These are phyloP conservation scores for Helicoverpa assulta DNA, from an alignment of 2,888 invertebrate genomes.

Conservation along the genomic window DNA sequence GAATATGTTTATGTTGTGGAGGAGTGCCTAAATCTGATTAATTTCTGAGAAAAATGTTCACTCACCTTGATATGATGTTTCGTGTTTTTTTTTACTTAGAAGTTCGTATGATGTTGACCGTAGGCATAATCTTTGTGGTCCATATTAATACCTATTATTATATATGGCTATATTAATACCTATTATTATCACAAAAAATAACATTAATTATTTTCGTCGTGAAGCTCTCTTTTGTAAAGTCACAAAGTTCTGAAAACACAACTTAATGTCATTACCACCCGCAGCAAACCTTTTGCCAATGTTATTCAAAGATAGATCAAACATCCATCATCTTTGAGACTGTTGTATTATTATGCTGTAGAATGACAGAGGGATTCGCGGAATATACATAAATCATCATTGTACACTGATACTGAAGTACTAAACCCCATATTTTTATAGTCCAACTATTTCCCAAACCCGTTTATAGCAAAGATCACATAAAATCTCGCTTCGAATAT, in stretches of 20 bases:
- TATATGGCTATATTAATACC: too few species aligned
- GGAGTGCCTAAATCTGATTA: too few species aligned
- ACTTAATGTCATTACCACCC: conserved; percentile 22
- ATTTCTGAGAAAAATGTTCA: too few species aligned
- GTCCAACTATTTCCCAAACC: conserved; percentile 5
- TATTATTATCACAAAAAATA: too few species aligned
- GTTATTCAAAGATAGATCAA: conserved; percentile 18
- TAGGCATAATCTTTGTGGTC: too few species aligned
- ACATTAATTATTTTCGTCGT: too few species aligned
- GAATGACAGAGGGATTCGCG: background rate
- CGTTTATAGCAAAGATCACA: conserved; percentile 25
- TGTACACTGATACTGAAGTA: conserved; percentile 2
- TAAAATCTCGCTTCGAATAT: conserved; percentile 39
- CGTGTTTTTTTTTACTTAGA: too few species aligned
- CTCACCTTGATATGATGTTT: too few species aligned
- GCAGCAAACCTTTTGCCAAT: conserved; percentile 12
- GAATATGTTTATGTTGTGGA: too few species aligned
- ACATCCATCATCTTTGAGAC: conserved; percentile 9
- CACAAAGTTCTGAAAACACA: conserved; percentile 22
- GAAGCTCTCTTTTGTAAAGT: background rate
- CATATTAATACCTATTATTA: too few species aligned
- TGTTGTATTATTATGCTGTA: background rate
- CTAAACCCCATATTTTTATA: background rate
- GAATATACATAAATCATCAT: background rate
- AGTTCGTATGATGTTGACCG: too few species aligned